Conservation (phyloP, 2,888 invertebrate species). For the Acanthosoma haemorrhoidale region DNA sequence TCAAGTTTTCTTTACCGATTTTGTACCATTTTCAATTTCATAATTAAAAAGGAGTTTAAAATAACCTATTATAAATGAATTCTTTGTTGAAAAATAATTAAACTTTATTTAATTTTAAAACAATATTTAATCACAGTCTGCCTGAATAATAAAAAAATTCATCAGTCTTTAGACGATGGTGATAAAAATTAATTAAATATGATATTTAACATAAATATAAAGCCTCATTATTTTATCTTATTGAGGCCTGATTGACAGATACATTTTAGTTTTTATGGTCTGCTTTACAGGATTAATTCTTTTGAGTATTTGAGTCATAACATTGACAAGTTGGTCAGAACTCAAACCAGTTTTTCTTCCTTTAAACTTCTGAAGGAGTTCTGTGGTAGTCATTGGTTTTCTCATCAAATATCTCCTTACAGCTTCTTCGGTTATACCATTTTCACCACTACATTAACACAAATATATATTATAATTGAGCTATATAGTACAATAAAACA, state of each 20-base stretch:
- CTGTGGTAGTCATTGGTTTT: slow-evolving; percentile 97
- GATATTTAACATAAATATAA: background rate
- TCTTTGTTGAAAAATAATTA: background rate
- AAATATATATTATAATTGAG: no score
- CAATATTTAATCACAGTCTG: background rate
- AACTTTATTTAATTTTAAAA: background rate
- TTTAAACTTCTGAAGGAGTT: slow-evolving; percentile 90
- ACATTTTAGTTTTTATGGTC: slow-evolving; percentile 89
- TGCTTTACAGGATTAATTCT: slow-evolving; percentile 89
- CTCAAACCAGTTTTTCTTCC: slow-evolving; percentile 86
- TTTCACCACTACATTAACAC: slow-evolving; percentile 57
- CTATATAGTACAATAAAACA: no score
- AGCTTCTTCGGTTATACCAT: slow-evolving; percentile 89
- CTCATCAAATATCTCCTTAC: slow-evolving; percentile 89
- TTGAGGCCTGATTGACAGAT: slow-evolving; percentile 72
- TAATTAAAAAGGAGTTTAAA: background rate
- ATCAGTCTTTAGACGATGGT: background rate
- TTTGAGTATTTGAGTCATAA: slow-evolving; percentile 91
- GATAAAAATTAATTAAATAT: background rate
- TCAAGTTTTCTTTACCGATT: no score
- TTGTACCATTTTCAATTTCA: no score
- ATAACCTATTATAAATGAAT: background rate
- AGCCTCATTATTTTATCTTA: background rate
- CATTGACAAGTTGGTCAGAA: slow-evolving; percentile 84
- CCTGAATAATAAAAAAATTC: slow-evolving; percentile 1